Percentiles rank a stretch among this genome's conserved stretches.
These are phyloP conservation scores for Drosophila lowei DNA, from an alignment of 1,140 invertebrate genomes.

Conservation along the genomic window DNA sequence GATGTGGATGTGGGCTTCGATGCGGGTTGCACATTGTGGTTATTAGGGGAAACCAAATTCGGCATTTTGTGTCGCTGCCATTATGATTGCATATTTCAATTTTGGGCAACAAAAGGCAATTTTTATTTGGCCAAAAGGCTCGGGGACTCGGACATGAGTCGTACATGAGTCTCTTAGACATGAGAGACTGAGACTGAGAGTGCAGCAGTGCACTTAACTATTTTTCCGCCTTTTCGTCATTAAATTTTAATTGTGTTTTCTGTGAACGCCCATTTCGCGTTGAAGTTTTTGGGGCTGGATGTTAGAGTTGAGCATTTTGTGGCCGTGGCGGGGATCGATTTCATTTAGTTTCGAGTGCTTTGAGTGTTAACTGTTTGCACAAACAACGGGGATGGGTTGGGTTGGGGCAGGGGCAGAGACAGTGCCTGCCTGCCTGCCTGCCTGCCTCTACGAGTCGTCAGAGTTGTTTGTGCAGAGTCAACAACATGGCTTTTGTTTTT, in stretches of 20 bases:
- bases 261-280: conserved; percentile 51
- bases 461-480: conserved; percentile 64
- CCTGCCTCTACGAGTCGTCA: conserved; percentile 16
- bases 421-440: conserved; percentile 5
- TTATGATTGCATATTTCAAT: conserved; percentile 73
- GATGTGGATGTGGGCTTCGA: background rate
- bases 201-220: conserved; percentile 42
- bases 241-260: conserved; percentile 80
- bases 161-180: background rate
- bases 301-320: conserved; percentile 26
- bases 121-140: conserved; percentile 13
- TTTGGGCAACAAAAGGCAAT: conserved; percentile 56
- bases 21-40: conserved; percentile 52
- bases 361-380: conserved; percentile 74
- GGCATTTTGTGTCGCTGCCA: conserved; percentile 66
- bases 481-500: conserved; percentile 70
- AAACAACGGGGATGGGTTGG: conserved; percentile 46
- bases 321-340: conserved; percentile 48
- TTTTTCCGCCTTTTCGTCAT: conserved; percentile 80
- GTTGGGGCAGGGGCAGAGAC: background rate
- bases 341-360: conserved; percentile 46
- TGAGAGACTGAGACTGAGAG: conserved; percentile 18
- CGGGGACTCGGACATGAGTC: conserved; percentile 2
- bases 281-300: conserved; percentile 10
- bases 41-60: conserved; percentile 73